These are phyloP conservation scores for Himalopsyche phryganea DNA, from an alignment of 1,140 invertebrate genomes.

Conservation along the genomic window DNA sequence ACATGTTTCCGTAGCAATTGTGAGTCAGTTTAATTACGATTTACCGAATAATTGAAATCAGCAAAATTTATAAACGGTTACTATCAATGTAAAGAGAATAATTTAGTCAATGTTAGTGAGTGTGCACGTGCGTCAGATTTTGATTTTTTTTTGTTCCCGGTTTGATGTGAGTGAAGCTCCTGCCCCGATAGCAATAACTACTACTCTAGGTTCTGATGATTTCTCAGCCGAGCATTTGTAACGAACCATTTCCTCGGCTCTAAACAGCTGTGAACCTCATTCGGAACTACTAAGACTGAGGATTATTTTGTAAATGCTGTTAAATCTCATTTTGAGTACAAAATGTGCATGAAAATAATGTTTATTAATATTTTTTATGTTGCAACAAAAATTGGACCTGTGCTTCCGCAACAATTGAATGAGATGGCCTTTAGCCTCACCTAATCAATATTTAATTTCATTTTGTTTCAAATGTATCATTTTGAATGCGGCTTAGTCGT, in stretches of 20 bases:
- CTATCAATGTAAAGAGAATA: constrained; percentile 14
- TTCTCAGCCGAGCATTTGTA: background rate
- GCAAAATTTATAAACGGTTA: constrained; percentile 12
- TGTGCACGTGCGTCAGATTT: constrained; percentile 29
- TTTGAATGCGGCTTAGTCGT: too few species aligned
- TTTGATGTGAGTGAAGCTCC: constrained; percentile 14
- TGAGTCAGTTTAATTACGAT: too few species aligned
- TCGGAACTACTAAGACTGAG: constrained; percentile 23
- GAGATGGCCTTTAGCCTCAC: background rate
- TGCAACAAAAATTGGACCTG: constrained; percentile 23
- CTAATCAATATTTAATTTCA: too few species aligned
- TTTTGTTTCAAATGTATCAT: too few species aligned
- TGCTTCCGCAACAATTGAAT: constrained; percentile 23
- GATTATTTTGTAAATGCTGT: constrained; percentile 16
- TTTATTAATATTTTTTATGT: constrained; percentile 13
- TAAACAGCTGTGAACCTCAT: constrained; percentile 3
- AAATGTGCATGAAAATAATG: constrained; percentile 15
- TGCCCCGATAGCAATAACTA: constrained; percentile 20
- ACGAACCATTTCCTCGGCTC: background rate
- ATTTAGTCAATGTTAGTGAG: constrained; percentile 31
- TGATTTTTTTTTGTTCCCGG: constrained; percentile 11
- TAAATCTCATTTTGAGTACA: constrained; percentile 23
- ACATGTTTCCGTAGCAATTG: too few species aligned
- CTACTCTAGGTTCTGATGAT: background rate
- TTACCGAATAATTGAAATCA: too few species aligned